Conservation (phyloP, 1,140 invertebrate species). For the Pristionchus pacificus region DNA sequence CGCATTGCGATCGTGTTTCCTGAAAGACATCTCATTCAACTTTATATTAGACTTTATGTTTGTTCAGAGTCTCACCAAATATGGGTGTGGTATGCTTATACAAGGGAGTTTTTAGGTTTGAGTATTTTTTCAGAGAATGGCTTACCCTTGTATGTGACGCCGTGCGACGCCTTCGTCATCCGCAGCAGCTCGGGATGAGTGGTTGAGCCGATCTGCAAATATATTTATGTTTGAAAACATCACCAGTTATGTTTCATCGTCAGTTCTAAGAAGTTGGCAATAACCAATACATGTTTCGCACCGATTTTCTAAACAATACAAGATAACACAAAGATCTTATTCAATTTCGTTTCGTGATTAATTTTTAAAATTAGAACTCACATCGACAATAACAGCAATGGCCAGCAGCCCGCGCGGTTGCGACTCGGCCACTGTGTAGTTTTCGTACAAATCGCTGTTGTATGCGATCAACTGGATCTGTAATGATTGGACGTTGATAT, state of each 20-base stretch:
- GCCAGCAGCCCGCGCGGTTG: constrained; percentile 83
- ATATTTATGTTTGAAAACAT: background rate
- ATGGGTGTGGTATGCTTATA: background rate
- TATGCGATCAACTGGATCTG: constrained; percentile 92
- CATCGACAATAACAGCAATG: constrained; percentile 87
- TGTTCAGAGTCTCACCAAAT: background rate
- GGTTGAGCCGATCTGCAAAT: constrained; percentile 45
- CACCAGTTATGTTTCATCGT: background rate
- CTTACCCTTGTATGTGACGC: constrained; percentile 53
- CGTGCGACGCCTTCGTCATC: constrained; percentile 48
- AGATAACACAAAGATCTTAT: background rate
- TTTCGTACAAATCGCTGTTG: constrained; percentile 91
- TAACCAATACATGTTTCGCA: background rate
- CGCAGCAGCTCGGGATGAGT: constrained; percentile 46
- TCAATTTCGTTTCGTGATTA: background rate
- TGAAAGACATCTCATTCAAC: constrained; percentile 17
- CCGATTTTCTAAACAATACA: background rate
- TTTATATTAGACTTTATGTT: background rate
- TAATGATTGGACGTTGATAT: too few species aligned
- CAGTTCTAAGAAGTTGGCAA: too few species aligned
- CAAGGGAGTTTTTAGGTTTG: background rate
- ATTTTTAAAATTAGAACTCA: constrained; percentile 54
- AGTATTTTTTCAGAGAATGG: background rate
- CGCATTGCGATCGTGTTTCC: constrained; percentile 40
- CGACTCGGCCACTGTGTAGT: constrained; percentile 79